Percentiles rank a stretch among this genome's conserved stretches.
These are phyloP conservation scores for Clarias batrachus DNA, from an alignment of 2,113 vertebrate genomes.

Conservation along the genomic window DNA sequence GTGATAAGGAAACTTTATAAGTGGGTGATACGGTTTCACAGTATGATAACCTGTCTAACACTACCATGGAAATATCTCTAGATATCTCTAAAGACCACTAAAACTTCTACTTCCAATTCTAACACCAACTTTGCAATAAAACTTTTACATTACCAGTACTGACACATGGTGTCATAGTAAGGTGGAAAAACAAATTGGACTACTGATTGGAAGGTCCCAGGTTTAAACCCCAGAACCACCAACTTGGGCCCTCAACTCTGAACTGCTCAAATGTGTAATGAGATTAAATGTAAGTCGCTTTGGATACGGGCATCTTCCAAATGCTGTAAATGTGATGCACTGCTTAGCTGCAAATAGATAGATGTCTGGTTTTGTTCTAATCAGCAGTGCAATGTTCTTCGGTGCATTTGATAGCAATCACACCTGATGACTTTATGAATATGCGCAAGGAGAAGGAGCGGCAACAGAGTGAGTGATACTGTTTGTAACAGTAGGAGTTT, in stretches of 20 bases:
- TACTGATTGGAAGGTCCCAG: background rate
- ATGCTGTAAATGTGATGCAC: too few species aligned
- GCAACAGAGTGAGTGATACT: background rate
- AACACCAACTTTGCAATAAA: background rate
- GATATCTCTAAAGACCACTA: background rate
- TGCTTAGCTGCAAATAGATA: background rate
- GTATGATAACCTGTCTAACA: background rate
- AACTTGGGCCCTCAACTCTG: too few species aligned
- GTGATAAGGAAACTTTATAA: background rate
- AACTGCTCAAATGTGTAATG: too few species aligned
- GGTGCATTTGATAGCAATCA: background rate
- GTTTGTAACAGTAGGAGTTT: background rate
- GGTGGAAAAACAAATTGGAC: background rate
- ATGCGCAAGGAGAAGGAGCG: background rate
- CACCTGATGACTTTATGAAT: background rate
- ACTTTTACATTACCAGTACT: background rate
- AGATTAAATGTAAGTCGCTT: too few species aligned
- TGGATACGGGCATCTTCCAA: too few species aligned
- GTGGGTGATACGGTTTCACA: background rate
- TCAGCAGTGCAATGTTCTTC: background rate
- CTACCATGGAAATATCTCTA: background rate
- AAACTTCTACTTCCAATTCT: background rate
- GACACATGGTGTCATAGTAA: background rate
- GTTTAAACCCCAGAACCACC: too few species aligned
- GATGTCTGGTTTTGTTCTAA: background rate